Percentiles rank a stretch among this genome's conserved stretches.
These are phyloP conservation scores for Erebia palarica DNA, from an alignment of 2,888 invertebrate genomes.

Conservation along the genomic window DNA sequence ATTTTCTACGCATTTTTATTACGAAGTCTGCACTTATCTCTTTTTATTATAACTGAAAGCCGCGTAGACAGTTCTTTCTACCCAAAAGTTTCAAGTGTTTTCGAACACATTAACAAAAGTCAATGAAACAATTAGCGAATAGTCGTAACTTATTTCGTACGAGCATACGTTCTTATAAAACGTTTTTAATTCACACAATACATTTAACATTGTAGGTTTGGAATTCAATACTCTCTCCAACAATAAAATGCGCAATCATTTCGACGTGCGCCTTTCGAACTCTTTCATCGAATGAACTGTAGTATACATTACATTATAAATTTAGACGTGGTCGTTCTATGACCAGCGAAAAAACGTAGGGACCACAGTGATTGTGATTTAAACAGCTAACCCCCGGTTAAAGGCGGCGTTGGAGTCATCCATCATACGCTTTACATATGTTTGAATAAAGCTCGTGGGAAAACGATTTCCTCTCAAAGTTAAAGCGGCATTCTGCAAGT, in stretches of 20 bases:
- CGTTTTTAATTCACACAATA: conserved; percentile 25
- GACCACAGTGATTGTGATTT: conserved; percentile 74
- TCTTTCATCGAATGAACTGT: conserved; percentile 59
- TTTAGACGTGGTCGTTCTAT: conserved; percentile 66
- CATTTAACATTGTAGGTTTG: conserved; percentile 4
- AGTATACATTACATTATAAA: conserved; percentile 78
- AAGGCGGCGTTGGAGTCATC: conserved; percentile 73
- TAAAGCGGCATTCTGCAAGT: conserved; percentile 69
- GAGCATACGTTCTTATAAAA: conserved; percentile 27
- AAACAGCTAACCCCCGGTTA: conserved; percentile 71
- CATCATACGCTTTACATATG: conserved; percentile 84
- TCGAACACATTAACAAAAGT: conserved; percentile 61
- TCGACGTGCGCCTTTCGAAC: conserved; percentile 73
- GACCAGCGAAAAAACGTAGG: conserved; percentile 78
- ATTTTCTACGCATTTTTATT: no score
- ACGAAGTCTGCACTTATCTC: neutral
- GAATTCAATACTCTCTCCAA: conserved; percentile 44
- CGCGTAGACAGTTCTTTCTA: conserved; percentile 40
- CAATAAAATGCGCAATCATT: conserved; percentile 76
- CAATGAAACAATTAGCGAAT: conserved; percentile 36
- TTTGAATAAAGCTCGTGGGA: conserved; percentile 84
- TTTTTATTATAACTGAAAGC: neutral
- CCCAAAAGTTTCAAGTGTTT: conserved; percentile 59
- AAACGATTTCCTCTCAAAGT: conserved; percentile 82
- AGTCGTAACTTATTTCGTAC: conserved; percentile 16